A percentile compares a stretch with the other conserved stretches of the same genome.
These are phyloP conservation scores for Nyleta sp. DNA, from an alignment of 2,888 invertebrate species.

Conservation along the genomic window DNA sequence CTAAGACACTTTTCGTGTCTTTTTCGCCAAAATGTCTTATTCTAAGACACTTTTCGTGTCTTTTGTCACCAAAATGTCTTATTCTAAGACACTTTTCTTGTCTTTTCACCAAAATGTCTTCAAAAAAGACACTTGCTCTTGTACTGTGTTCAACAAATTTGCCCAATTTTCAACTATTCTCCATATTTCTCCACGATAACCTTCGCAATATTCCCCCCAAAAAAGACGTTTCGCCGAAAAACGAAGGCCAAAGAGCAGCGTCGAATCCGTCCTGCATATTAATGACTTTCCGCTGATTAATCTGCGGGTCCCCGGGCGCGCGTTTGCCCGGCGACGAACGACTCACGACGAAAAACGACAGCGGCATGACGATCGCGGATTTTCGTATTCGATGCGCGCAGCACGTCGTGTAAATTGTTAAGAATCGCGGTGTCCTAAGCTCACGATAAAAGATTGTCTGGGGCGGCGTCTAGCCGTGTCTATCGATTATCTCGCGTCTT, in stretches of 20 bases:
- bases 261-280: neutral
- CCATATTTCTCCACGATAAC: no score
- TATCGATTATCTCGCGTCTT: slow-evolving; percentile 82
- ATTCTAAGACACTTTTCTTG: no score
- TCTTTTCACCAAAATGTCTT: no score
- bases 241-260: neutral
- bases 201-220: no score
- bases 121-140: no score
- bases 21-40: no score
- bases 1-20: no score
- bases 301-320: slow-evolving; percentile 15
- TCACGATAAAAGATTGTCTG: slow-evolving; percentile 81
- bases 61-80: no score
- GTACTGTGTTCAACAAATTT: no score
- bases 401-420: slow-evolving; percentile 75
- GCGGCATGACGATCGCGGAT: slow-evolving; percentile 47
- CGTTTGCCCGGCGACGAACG: slow-evolving; percentile 7
- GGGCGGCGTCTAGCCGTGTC: slow-evolving; percentile 83
- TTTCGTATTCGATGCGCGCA: slow-evolving; percentile 64
- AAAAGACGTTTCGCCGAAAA: neutral
- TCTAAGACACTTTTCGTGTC: no score
- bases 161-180: no score
- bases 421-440: slow-evolving; percentile 77
- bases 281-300: slow-evolving; percentile 27
- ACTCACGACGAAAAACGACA: slow-evolving; percentile 31